Conservation (phyloP, 2,888 invertebrate genomes). For the Alsophila aescularia region DNA sequence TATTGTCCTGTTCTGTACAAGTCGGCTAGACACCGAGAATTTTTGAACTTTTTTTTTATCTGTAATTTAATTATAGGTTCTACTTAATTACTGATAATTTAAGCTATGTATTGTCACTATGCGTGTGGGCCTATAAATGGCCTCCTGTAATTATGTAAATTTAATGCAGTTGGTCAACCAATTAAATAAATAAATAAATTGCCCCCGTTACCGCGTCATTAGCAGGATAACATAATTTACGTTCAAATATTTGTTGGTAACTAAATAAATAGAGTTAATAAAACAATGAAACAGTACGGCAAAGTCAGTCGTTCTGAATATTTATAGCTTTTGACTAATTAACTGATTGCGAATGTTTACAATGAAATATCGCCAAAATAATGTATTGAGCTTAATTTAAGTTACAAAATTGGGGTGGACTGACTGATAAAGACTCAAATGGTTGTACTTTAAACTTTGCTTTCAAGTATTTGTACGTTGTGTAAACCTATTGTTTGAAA, state of each 20-base stretch:
- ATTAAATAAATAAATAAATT: not conserved
- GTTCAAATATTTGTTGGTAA: constrained; percentile 19
- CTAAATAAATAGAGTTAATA: constrained; percentile 27
- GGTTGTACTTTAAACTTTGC: constrained; percentile 4
- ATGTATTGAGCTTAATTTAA: constrained; percentile 32
- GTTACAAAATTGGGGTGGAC: constrained; percentile 33
- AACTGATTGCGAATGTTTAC: constrained; percentile 50
- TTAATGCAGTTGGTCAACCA: too few species aligned
- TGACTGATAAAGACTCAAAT: constrained; percentile 8
- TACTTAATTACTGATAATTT: too few species aligned
- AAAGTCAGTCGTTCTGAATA: constrained; percentile 37
- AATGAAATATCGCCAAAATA: constrained; percentile 44
- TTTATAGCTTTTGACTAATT: constrained; percentile 50
- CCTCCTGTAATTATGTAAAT: too few species aligned
- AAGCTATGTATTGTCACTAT: too few species aligned
- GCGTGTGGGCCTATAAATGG: too few species aligned
- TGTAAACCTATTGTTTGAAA: not conserved
- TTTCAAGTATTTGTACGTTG: not conserved
- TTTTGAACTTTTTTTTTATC: too few species aligned
- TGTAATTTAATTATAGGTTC: too few species aligned
- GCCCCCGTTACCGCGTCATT: constrained; percentile 2
- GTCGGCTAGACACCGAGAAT: too few species aligned
- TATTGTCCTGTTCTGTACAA: too few species aligned
- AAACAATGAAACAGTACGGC: constrained; percentile 20
- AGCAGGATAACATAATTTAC: constrained; percentile 16